Base-by-base conservation (phyloP, 2,888 invertebrate species). In the Leptinotarsa rubiginosa region DNA sequence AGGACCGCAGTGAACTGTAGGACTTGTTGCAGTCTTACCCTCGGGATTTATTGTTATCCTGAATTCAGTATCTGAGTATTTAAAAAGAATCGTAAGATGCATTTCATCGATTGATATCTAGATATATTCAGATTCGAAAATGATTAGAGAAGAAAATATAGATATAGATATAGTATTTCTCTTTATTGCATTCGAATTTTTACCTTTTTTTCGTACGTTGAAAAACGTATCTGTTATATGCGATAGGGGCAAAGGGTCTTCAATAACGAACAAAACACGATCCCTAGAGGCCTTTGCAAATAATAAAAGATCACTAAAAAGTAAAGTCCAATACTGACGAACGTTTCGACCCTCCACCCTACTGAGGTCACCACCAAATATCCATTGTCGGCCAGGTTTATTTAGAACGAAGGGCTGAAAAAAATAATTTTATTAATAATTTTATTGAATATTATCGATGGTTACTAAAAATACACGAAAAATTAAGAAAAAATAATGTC, bases 201-300 rank as follows among this genome's bases (percentile, higher is more conserved):
- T 64, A 94, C 94, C 93, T 90, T 95, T 94, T 89, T 96, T 96
- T 81, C 95, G 92, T 85, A 96, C 92, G 84, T 93, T 95, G 87
- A 96, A 96, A 85, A 94, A 93, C 65, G 95, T 94, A 86, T 96
- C 95, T 3, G 94, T 93, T 74, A 96, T 92, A 76, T 93, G 93
- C 18, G 90, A 91, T 74, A 96, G 89, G 3, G 94, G 93, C 22
- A 96, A 90, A 0, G 96, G 96, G 81, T 96, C 96, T 85, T 96
- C 96, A 50, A 95, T 95, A 56, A 96, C 95, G 86, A 96, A 96
- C 49, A 96, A 89, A 16, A 96, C 96, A 47, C 96, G 90, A 86
- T 96, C 96, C 70, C 96, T 90, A 70, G 95, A 96, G 31, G 96
- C 95, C 80, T 95, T 95, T 62, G 96, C 95, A 85, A 96, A 96